Evolutionary conservation across 2,113 vertebrate species (phyloP).

Genomic region (Cyphomyrus plagiostoma): DNA sequence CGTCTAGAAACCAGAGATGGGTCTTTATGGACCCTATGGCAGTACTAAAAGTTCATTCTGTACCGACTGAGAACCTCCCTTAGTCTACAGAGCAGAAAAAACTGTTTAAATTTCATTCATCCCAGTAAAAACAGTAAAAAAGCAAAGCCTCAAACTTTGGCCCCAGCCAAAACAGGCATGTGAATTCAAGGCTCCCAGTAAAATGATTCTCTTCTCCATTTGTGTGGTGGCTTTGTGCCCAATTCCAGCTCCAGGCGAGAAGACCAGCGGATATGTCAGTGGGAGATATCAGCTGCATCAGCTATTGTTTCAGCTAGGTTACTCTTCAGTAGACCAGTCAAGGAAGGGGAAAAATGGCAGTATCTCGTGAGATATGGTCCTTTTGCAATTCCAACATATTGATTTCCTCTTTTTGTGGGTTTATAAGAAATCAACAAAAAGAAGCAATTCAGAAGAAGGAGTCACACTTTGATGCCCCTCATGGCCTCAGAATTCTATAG

Average conservation of each 20-base stretch:
- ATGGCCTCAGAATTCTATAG: not conserved
- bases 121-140: conserved; percentile 12
- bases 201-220: not conserved
- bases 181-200: not conserved
- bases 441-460: not conserved
- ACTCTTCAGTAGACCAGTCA: not conserved
- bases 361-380: not conserved
- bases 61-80: not conserved
- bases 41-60: not conserved
- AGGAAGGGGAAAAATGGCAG: not conserved
- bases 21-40: not conserved
- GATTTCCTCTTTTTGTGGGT: not conserved
- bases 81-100: not conserved
- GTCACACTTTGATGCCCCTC: not conserved
- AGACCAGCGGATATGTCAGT: not conserved
- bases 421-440: not conserved
- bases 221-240: not conserved
- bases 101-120: not conserved
- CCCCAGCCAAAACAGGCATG: not conserved
- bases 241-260: not conserved
- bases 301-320: not conserved
- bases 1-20: not conserved
- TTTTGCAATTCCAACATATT: not conserved
- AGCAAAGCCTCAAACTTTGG: not conserved
- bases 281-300: not conserved